Percentiles rank a stretch among this genome's conserved stretches.
Evolutionary conservation across 2,888 invertebrate genomes (phyloP).

Genomic region (Ophonus ardosiacus): DNA sequence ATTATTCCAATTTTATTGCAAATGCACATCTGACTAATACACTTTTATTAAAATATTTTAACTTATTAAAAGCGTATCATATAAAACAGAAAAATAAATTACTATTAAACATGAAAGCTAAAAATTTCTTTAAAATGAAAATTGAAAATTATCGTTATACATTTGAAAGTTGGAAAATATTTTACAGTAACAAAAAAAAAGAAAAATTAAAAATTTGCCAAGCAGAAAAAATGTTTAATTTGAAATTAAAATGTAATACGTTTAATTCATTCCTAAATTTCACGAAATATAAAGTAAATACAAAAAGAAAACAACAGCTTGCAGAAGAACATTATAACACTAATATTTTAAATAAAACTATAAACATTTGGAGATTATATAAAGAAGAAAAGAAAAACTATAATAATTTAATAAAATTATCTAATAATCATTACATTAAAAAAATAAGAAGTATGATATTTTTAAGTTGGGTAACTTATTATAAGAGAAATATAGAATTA

Average conservation of each 20-base stretch:
- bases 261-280: constrained; percentile 56
- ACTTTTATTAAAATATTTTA: constrained; percentile 65
- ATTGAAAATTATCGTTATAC: constrained; percentile 66
- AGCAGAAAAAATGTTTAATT: constrained; percentile 48
- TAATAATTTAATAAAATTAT: background rate
- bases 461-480: constrained; percentile 3
- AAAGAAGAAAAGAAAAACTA: background rate
- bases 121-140: constrained; percentile 68
- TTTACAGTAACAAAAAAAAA: constrained; percentile 56
- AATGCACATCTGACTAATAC: constrained; percentile 27
- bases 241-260: constrained; percentile 54
- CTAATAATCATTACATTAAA: background rate
- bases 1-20: constrained; percentile 14
- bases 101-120: constrained; percentile 65
- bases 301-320: constrained; percentile 62
- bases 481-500: constrained; percentile 27
- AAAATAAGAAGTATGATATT: constrained; percentile 49
- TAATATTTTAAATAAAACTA: constrained; percentile 25
- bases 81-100: constrained; percentile 65
- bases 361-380: constrained; percentile 49
- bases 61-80: constrained; percentile 67
- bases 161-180: constrained; percentile 68
- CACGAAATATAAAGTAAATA: constrained; percentile 59
- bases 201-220: constrained; percentile 17
- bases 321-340: constrained; percentile 64